phyloP scores from a whole-genome alignment of 1,140 invertebrate genomes.

The Pristionchus pacificus region DNA sequence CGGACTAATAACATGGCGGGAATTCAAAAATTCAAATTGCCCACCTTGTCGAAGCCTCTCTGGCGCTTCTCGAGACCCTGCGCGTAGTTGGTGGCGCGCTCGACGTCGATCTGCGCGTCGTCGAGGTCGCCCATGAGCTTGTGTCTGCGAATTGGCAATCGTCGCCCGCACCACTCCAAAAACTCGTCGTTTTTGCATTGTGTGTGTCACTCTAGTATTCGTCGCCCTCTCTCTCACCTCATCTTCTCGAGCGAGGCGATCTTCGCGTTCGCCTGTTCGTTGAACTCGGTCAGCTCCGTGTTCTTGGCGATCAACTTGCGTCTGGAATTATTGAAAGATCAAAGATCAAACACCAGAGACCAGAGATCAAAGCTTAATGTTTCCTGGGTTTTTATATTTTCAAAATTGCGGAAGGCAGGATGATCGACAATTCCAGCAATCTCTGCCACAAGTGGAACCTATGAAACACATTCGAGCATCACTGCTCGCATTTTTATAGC shows the following conservation, averaged over 20 bases:
- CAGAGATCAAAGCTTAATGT: background rate
- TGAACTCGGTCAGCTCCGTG: slow-evolving; percentile 92
- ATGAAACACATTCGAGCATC: too few species aligned
- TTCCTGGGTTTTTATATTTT: too few species aligned
- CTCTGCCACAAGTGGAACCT: too few species aligned
- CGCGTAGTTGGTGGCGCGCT: slow-evolving; percentile 65
- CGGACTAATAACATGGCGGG: too few species aligned
- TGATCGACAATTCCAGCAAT: too few species aligned
- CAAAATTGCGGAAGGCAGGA: too few species aligned
- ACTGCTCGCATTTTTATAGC: background rate
- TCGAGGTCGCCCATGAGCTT: slow-evolving; percentile 93
- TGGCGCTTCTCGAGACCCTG: slow-evolving; percentile 92
- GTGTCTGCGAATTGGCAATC: slow-evolving; percentile 65
- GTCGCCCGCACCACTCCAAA: too few species aligned
- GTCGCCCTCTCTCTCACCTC: too few species aligned
- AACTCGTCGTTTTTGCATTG: too few species aligned
- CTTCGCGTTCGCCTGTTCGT: slow-evolving; percentile 95
- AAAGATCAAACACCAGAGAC: too few species aligned
- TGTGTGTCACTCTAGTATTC: too few species aligned
- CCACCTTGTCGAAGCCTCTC: slow-evolving; percentile 89
- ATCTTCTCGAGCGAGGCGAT: slow-evolving; percentile 94
- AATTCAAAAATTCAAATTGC: background rate
- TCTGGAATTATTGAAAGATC: slow-evolving; percentile 36
- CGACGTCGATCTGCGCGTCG: slow-evolving; percentile 87
- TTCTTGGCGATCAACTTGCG: slow-evolving; percentile 91